Evolutionary conservation across 1,140 invertebrate species (phyloP).

Genomic region (Meloidogyne floridensis): DNA sequence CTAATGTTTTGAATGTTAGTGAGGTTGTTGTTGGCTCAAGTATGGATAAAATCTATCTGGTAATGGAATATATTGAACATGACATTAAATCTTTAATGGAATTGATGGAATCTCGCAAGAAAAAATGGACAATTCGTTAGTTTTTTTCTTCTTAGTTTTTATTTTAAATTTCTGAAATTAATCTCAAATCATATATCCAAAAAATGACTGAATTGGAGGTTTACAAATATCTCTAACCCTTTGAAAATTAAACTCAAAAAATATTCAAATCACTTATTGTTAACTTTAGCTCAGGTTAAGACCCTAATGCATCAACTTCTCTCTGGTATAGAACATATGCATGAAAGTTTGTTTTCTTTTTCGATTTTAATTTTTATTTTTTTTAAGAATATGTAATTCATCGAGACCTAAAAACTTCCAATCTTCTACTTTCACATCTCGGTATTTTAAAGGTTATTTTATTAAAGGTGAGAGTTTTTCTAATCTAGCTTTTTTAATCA

Average conservation of each 20-base stretch:
- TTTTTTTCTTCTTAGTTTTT: constrained; percentile 18
- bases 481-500: constrained; percentile 46
- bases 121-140: constrained; percentile 80
- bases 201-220: too few species aligned
- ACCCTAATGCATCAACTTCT: constrained; percentile 90
- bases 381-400: constrained; percentile 79
- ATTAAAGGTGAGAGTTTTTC: background rate
- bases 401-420: constrained; percentile 97
- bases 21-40: constrained; percentile 99
- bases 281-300: constrained; percentile 82
- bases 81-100: constrained; percentile 97
- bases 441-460: constrained; percentile 75
- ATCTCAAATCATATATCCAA: background rate
- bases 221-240: too few species aligned
- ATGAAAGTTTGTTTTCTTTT: constrained; percentile 71
- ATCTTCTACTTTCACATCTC: constrained; percentile 89
- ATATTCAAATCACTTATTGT: background rate
- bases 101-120: constrained; percentile 80
- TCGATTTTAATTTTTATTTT: too few species aligned
- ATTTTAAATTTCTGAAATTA: background rate
- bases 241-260: too few species aligned
- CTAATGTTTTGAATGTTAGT: constrained; percentile 93
- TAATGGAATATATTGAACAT: constrained; percentile 99
- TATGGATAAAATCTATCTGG: constrained; percentile 99
- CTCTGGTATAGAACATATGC: constrained; percentile 87